Evolutionary conservation across 2,888 invertebrate genomes (phyloP).

Genomic region (Agonopterix alstromeriana): DNA sequence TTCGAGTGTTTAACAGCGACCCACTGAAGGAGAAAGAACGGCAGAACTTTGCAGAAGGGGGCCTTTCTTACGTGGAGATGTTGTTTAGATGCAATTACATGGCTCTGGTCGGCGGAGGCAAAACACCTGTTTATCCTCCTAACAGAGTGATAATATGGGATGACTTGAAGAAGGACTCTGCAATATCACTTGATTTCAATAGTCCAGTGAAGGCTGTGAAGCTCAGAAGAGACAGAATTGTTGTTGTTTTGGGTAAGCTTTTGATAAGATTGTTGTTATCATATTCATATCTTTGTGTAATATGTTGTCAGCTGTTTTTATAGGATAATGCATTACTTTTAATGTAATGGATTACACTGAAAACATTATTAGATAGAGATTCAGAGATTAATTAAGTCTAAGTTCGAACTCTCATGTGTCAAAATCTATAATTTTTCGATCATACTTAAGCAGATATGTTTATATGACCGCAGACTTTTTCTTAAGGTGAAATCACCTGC

Average conservation of each 20-base stretch:
- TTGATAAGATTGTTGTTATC: not conserved
- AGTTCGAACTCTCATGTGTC: too few species aligned
- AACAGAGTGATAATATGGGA: conserved; percentile 99
- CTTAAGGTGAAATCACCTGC: too few species aligned
- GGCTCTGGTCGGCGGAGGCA: conserved; percentile 96
- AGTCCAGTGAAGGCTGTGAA: conserved; percentile 95
- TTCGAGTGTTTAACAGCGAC: conserved; percentile 97
- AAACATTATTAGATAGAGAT: too few species aligned
- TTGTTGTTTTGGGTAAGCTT: conserved; percentile 86
- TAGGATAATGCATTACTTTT: too few species aligned
- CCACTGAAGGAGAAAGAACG: conserved; percentile 97
- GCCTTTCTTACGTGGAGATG: conserved; percentile 97
- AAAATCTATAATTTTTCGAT: too few species aligned
- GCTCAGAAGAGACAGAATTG: conserved; percentile 95
- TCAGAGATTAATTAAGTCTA: too few species aligned
- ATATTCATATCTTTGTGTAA: too few species aligned
- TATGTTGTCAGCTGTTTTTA: too few species aligned
- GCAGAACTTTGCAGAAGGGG: conserved; percentile 95
- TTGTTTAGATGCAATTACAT: conserved; percentile 97
- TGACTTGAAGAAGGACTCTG: conserved; percentile 95
- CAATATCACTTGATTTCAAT: conserved; percentile 96
- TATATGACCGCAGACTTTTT: too few species aligned
- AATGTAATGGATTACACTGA: too few species aligned
- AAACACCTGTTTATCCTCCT: conserved; percentile 92
- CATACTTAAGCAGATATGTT: too few species aligned